Evolutionary conservation across 2,113 vertebrate species (phyloP).

Genomic region (Thamnophis sirtalis): DNA sequence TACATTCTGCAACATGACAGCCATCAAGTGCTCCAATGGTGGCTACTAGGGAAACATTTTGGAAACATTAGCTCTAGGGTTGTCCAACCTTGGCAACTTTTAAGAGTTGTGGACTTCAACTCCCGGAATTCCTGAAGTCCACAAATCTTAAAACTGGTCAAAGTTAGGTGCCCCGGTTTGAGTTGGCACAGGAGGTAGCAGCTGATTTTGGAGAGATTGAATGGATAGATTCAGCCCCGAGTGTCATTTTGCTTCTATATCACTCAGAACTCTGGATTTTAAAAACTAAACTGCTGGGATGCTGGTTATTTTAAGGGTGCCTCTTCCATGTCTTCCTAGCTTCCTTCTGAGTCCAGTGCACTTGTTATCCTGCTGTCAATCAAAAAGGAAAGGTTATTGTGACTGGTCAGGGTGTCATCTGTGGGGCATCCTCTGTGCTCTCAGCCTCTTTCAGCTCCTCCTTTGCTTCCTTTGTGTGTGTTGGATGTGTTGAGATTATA

Average conservation of each 20-base stretch:
- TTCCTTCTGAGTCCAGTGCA: not conserved
- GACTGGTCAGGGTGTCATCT: not conserved
- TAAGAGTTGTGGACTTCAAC: not conserved
- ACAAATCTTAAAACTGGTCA: not conserved
- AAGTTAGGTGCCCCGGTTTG: not conserved
- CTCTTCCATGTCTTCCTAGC: not conserved
- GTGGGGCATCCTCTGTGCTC: not conserved
- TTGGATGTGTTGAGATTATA: not conserved
- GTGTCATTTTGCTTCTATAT: not conserved
- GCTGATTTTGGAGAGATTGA: too few relatives aligned
- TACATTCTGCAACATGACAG: not conserved
- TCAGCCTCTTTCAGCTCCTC: not conserved
- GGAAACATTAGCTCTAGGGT: not conserved
- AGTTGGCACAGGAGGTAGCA: not conserved
- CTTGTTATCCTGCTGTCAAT: not conserved
- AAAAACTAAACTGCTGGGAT: not conserved
- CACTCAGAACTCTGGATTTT: not conserved
- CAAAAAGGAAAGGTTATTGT: not conserved
- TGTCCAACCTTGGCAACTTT: not conserved
- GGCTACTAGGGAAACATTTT: not conserved
- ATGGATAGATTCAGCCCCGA: not conserved
- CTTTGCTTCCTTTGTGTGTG: not conserved
- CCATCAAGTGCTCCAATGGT: not conserved
- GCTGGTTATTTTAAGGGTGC: not conserved
- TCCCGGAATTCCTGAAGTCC: not conserved